Evolutionary conservation across 2,797 vertebrate species (phyloP).

Genomic region (Nyctibius grandis): DNA sequence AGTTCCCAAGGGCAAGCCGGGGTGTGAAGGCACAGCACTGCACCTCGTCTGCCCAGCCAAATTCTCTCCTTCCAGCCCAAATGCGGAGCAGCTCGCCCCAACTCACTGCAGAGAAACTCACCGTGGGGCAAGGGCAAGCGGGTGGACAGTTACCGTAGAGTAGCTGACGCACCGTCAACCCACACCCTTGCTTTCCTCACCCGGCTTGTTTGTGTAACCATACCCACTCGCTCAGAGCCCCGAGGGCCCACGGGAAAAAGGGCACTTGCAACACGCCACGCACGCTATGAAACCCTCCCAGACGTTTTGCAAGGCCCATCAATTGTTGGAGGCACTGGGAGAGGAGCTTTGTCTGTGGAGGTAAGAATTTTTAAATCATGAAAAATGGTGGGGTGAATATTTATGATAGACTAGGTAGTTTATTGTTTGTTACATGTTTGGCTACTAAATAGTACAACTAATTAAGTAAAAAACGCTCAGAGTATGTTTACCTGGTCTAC

Average conservation of each 20-base stretch:
- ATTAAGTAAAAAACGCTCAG: background rate
- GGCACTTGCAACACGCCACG: background rate
- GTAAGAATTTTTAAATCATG: background rate
- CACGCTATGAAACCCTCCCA: conserved; percentile 38
- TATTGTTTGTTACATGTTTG: background rate
- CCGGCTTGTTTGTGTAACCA: conserved; percentile 5
- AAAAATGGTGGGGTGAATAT: background rate
- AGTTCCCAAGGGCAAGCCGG: background rate
- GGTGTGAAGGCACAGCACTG: background rate
- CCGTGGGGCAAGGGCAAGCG: background rate
- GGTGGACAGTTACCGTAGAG: background rate
- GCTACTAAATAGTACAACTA: background rate
- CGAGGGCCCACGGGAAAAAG: background rate
- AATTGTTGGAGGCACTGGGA: background rate
- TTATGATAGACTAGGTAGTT: background rate
- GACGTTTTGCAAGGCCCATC: conserved; percentile 28
- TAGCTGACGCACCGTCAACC: background rate
- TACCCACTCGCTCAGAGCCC: background rate
- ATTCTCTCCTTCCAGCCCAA: background rate
- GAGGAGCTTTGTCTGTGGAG: background rate
- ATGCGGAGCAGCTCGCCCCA: background rate
- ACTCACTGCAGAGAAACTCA: rapidly evolving
- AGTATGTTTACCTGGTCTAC: background rate
- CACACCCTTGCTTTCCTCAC: conserved; percentile 42
- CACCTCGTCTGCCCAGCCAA: background rate